Percentiles rank a stretch among this genome's conserved stretches.
These are phyloP conservation scores for Pteromalus puparum DNA, from an alignment of 1,140 invertebrate species.

Conservation along the genomic window DNA sequence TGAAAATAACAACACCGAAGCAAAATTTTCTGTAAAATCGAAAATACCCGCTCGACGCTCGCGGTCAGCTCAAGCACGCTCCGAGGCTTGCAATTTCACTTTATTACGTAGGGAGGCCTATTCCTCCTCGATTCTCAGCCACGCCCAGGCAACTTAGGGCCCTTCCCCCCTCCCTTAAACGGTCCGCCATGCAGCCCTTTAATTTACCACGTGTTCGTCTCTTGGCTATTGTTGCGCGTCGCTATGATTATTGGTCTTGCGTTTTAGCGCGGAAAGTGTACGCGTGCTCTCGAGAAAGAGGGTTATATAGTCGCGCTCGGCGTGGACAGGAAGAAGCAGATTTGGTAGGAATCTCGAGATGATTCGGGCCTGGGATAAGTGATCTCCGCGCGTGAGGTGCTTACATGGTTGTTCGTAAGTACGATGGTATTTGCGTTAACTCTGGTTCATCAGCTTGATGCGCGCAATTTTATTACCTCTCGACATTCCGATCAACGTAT, in stretches of 20 bases:
- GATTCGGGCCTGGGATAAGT: background rate
- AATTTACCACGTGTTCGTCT: slow-evolving; percentile 72
- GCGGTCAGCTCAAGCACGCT: background rate
- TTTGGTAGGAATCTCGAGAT: background rate
- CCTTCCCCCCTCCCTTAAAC: slow-evolving; percentile 59
- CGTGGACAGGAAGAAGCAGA: background rate
- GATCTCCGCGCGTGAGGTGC: background rate
- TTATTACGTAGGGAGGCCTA: slow-evolving; percentile 7
- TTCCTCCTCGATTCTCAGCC: slow-evolving; percentile 38
- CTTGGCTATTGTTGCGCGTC: slow-evolving; percentile 70
- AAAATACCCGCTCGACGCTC: background rate
- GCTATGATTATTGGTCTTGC: slow-evolving; percentile 68
- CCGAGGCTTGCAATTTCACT: slow-evolving; percentile 33
- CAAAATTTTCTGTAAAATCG: background rate
- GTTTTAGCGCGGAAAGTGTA: background rate
- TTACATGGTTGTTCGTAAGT: too few relatives aligned
- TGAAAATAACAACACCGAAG: background rate
- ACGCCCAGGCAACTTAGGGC: slow-evolving; percentile 50
- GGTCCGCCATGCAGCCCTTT: slow-evolving; percentile 63
- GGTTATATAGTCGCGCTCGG: background rate
- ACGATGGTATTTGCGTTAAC: too few relatives aligned
- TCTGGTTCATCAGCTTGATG: too few relatives aligned
- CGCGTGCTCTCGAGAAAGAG: background rate
- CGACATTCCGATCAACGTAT: too few relatives aligned
- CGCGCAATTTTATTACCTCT: too few relatives aligned